Evolutionary conservation across 2,888 invertebrate genomes (phyloP).

Genomic region (Conistra vaccinii): DNA sequence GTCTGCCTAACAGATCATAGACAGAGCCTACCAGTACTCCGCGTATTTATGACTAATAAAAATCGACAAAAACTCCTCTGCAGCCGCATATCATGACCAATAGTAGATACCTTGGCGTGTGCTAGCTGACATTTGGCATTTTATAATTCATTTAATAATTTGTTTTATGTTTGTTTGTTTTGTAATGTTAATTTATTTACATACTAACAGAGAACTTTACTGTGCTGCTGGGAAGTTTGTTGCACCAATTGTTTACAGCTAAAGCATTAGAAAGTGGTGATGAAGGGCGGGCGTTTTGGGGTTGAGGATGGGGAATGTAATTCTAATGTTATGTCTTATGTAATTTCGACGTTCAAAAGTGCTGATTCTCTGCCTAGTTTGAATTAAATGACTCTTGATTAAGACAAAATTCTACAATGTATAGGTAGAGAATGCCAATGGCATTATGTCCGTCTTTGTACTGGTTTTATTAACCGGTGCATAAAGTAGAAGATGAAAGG

Average conservation of each 20-base stretch:
- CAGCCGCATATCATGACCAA: no score
- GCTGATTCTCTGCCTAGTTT: background rate
- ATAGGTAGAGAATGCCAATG: background rate
- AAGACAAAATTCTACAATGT: background rate
- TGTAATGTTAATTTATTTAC: background rate
- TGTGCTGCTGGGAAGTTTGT: background rate
- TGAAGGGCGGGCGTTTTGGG: background rate
- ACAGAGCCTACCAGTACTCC: background rate
- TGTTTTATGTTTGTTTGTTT: no score
- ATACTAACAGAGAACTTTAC: background rate
- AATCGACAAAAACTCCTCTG: background rate
- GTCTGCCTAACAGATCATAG: background rate
- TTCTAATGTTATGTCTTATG: no score
- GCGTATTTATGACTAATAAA: background rate
- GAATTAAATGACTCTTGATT: background rate
- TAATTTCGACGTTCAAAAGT: background rate
- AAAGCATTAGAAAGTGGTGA: background rate
- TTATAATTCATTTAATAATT: no score
- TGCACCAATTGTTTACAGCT: background rate
- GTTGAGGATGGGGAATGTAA: no score
- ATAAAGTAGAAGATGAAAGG: constrained; percentile 11
- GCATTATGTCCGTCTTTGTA: background rate
- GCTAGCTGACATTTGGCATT: no score
- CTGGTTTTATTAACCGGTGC: background rate
- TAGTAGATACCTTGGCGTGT: no score